phyloP scores from a whole-genome alignment of 2,113 vertebrate species.

The Diadophis punctatus region DNA sequence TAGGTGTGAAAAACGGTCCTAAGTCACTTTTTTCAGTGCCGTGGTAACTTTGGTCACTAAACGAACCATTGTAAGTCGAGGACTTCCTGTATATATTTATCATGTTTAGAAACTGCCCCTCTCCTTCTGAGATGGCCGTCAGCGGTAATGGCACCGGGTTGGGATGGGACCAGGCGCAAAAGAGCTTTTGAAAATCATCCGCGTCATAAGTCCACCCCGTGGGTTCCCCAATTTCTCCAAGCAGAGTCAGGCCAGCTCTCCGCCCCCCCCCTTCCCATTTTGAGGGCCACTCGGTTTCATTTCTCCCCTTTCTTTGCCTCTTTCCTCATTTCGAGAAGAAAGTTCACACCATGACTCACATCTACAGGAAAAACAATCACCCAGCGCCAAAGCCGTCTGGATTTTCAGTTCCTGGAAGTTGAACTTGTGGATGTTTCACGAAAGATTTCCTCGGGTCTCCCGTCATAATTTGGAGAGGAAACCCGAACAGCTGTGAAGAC shows the following conservation, averaged over 20 bases:
- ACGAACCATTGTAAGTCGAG: too few species aligned
- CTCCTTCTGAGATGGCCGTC: too few species aligned
- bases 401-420: neutral
- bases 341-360: neutral
- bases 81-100: too few species aligned
- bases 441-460: fast-evolving
- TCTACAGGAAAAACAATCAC: neutral
- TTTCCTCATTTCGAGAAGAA: neutral
- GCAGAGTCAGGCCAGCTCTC: neutral
- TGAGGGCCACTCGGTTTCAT: neutral
- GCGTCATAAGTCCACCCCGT: too few species aligned
- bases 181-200: neutral
- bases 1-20: too few species aligned
- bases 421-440: fast-evolving
- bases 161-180: neutral
- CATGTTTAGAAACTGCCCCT: too few species aligned
- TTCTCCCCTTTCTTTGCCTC: neutral
- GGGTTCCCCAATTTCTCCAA: neutral
- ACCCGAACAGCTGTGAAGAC: neutral
- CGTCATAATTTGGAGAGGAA: neutral
- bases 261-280: too few species aligned
- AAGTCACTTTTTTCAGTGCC: too few species aligned
- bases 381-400: fast-evolving
- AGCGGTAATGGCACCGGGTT: too few species aligned
- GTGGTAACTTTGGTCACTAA: too few species aligned